phyloP scores from a whole-genome alignment of 2,888 invertebrate species.

The Euphydryas editha region DNA sequence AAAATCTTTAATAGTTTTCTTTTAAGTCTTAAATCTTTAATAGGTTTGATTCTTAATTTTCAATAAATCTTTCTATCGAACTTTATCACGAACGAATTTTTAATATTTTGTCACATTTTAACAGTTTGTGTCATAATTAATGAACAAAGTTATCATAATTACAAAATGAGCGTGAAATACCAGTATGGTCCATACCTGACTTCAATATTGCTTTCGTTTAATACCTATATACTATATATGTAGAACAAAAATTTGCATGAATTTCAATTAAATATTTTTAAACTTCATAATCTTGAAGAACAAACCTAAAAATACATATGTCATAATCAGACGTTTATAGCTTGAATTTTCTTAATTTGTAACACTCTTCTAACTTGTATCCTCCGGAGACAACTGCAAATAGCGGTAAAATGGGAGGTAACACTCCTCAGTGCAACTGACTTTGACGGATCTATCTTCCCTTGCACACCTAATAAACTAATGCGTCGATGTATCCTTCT shows the following conservation, averaged over 20 bases:
- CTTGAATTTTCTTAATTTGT: not conserved
- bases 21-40: not conserved
- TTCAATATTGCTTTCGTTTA: too few relatives aligned
- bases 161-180: too few relatives aligned
- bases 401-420: conserved; percentile 75
- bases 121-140: too few relatives aligned
- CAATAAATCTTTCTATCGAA: too few relatives aligned
- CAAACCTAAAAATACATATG: not conserved
- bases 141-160: too few relatives aligned
- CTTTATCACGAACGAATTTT: too few relatives aligned
- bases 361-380: conserved; percentile 35
- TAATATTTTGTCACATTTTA: too few relatives aligned
- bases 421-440: conserved; percentile 63
- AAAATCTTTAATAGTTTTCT: not conserved
- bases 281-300: not conserved
- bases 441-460: conserved; percentile 76
- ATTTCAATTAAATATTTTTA: too few relatives aligned
- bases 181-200: too few relatives aligned
- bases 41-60: too few relatives aligned
- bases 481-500: conserved; percentile 58
- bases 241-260: too few relatives aligned
- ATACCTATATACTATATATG: too few relatives aligned
- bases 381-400: conserved; percentile 54
- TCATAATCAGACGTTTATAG: not conserved
- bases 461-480: conserved; percentile 80